Base-by-base conservation (phyloP, 2,888 invertebrate genomes). In the Venustoraphidia nigricollis region DNA sequence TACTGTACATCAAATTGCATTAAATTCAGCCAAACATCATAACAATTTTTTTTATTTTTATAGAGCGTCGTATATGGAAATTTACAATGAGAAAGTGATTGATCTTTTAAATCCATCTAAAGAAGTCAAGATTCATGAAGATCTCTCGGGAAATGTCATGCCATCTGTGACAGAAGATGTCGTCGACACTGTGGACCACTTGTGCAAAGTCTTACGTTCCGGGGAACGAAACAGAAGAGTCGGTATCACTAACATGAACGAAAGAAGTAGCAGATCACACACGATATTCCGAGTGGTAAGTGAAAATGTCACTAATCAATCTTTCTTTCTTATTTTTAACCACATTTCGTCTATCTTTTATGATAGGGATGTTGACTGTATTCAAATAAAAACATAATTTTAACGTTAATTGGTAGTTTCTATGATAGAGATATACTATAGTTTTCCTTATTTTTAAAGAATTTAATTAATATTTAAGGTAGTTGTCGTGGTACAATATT, bases 191-290 rank as follows among this genome's bases (percentile, higher is more conserved):
- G 73, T 78, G 9, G 73, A 76, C 27, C 76, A 83, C 58, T 71
- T 83, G 4, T 61, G 81, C 9, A 63, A 70, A 2, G 62, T 72
- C 43, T 75, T 84, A 68, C 69, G 67, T 59, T 62, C 69, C 66
- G 87, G 85, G 8, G 77, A 79, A 58, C 76, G 74, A 50, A 78
- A 76, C 50, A 72, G 90, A 50, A 81, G 81, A 55, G 79, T 81
- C 35, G 90, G 83, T 3, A 79, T 80, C 56, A 93, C 93, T 1
- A 79, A 83, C 52, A 88, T 90, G 84, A 94, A 93, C 64, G 89
- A 89, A 56, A 73, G 79, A 50, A 91, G 91, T 58, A 91, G 91
- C 58, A 71, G 93, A 54, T 91, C 91, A 9, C 93, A 94, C 63
- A 82, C 89, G 1, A 90, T 93, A 58, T 87, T 92, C 59, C 76